These are phyloP conservation scores for Cathartes aura DNA, from an alignment of 2,113 vertebrate genomes.

Conservation along the genomic window DNA sequence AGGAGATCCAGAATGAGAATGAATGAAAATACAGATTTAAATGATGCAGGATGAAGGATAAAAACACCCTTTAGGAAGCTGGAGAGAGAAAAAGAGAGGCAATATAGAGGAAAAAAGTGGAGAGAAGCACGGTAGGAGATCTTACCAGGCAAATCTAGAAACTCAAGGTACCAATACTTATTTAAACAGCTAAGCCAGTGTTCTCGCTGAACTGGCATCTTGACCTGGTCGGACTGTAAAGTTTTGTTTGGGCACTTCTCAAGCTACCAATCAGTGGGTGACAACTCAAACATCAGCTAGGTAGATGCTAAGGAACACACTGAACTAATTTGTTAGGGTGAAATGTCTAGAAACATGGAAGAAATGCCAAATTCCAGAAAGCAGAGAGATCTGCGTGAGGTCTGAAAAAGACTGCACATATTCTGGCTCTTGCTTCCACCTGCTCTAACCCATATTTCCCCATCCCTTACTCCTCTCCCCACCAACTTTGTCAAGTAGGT, in stretches of 20 bases:
- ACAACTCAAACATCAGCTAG: background rate
- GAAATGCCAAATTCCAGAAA: background rate
- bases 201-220: background rate
- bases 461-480: background rate
- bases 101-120: background rate
- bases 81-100: background rate
- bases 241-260: background rate
- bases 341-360: background rate
- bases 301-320: background rate
- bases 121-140: background rate
- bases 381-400: background rate
- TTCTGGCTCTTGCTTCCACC: background rate
- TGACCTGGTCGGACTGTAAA: background rate
- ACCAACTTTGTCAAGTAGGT: background rate
- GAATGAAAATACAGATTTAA: background rate
- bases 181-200: background rate
- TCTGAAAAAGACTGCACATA: background rate
- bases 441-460: background rate
- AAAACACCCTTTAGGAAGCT: background rate
- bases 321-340: background rate
- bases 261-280: background rate
- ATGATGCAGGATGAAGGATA: background rate
- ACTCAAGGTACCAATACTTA: background rate
- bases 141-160: background rate
- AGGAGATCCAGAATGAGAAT: background rate